Evolutionary conservation across 2,797 vertebrate genomes (phyloP), one percentile per base, ranked within the genome.

Genomic region (Argyrosomus regius): DNA sequence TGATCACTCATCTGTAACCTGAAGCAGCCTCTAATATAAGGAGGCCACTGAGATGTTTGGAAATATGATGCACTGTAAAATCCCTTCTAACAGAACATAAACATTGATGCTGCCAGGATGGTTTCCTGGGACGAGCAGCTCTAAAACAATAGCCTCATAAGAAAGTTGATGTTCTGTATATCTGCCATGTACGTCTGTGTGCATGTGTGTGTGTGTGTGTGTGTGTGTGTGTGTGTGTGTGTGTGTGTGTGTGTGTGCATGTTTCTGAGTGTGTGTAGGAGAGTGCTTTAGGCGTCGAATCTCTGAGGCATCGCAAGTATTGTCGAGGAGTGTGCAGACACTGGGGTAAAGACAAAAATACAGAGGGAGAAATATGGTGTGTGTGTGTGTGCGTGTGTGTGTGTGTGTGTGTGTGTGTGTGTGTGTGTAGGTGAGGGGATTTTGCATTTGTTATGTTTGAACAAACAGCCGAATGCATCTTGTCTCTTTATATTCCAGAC

Each of bases 31-130:
- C 59, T 71, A 69, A 87, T 73, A 75, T 80, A 74, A 88, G 69
- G 75, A 86, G 81, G 75, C 83, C 83, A 75, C 80, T 24, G 84
- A 86, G 80, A 86, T 80, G 76, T 72, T 82, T 16, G 54, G 77
- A 91, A 87, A 90, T 87, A 90, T 81, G 87, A 83, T 60, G 85
- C 80, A 75, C 67, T 41, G 84, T 90, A 91, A 91, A 90, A 89
- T 63, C 74, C 35, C 72, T 54, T 78, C 78, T 69, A 85, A 84
- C 72, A 66, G 83, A 89, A 83, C 87, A 88, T 89, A 91, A 93
- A 91, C 88, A 93, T 56, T 74, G 81, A 86, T 84, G 83, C 71
- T 70, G 72, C 63, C 45, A 54, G 74, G 59, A 75, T 70, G 77
- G 74, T 66, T 89, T 78, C 81, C 66, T 80, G 75, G 83, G 78